Evolutionary conservation across 2,797 vertebrate genomes (phyloP), one percentile per base, ranked within the genome.

Genomic region (Ctenopoma multispine): DNA sequence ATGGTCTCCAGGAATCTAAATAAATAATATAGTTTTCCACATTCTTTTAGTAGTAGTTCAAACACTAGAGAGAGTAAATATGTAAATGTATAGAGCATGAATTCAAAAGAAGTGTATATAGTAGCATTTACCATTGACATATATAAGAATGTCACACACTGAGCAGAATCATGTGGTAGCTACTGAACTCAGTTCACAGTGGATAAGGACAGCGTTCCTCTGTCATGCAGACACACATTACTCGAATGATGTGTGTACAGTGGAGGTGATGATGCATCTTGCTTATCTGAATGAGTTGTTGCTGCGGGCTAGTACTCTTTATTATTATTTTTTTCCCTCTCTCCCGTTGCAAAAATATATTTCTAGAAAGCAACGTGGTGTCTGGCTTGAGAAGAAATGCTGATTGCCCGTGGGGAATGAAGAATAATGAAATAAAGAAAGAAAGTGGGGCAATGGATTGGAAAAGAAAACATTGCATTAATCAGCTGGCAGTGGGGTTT

Each of bases 401-500:
- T 60, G 72, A 81, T 68, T 74, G 84, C 76, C 87, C 74, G 29
- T 41, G 59, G 80, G 78, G 77, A 72, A 82, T 68, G 54, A 70
- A 59, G 54, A 65, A 41, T 61, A 73, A 86, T 68, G 60, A 81
- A 81, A 81, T 62, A 77, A 81, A 76, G 53, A 70, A 64, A 65
- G 77, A 85, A 89, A 87, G 84, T 87, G 75, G 87, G 89, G 57
- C 83, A 84, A 51, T 38, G 67, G 73, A 83, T 82, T 83, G 80
- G 69, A 72, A 87, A 81, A 69, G 66, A 83, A 85, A 86, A 89
- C 82, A 89, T 43, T 75, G 69, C 81, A 86, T 88, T 88, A 87
- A 88, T 87, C 87, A 88, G 70, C 83, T 86, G 84, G 83, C 84
- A 84, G 74, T 34, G 69, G 77, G 72, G 73, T 84, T 70, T 82